Percentiles rank a stretch among this genome's conserved stretches.
Conservation (phyloP, 1,140 invertebrate genomes). For the Acromyrmex echinatior region DNA sequence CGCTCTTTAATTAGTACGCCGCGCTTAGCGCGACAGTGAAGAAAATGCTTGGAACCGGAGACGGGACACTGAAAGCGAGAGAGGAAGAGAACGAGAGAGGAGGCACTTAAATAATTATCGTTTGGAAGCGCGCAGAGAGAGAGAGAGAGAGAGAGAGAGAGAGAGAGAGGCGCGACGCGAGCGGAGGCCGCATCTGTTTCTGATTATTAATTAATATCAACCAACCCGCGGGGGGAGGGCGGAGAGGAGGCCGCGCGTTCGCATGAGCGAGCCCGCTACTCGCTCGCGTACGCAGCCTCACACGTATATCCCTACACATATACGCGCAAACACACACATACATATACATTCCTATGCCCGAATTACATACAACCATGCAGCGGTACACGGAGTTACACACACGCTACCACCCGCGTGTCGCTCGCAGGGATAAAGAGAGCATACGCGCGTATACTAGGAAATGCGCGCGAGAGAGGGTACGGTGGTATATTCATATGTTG, state of each 20-base stretch:
- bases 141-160: conserved; percentile 35
- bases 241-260: conserved; percentile 72
- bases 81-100: conserved; percentile 51
- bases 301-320: neutral
- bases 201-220: conserved; percentile 86
- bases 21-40: conserved; percentile 54
- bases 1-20: conserved; percentile 83
- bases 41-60: conserved; percentile 36
- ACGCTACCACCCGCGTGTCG: conserved; percentile 29
- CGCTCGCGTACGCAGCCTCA: conserved; percentile 66
- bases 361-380: neutral
- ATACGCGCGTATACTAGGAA: conserved; percentile 42
- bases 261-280: conserved; percentile 76
- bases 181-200: conserved; percentile 84
- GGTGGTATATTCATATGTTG: conserved; percentile 81
- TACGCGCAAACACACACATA: neutral
- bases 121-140: conserved; percentile 73
- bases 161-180: conserved; percentile 57
- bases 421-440: conserved; percentile 61
- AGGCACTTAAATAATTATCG: conserved; percentile 85
- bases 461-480: conserved; percentile 54
- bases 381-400: neutral
- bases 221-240: conserved; percentile 71
- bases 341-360: neutral
- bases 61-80: conserved; percentile 34